A percentile compares a stretch with the other conserved stretches of the same genome.
Evolutionary conservation across 2,797 vertebrate genomes (phyloP).

Genomic region (Rhinichthys osculus): DNA sequence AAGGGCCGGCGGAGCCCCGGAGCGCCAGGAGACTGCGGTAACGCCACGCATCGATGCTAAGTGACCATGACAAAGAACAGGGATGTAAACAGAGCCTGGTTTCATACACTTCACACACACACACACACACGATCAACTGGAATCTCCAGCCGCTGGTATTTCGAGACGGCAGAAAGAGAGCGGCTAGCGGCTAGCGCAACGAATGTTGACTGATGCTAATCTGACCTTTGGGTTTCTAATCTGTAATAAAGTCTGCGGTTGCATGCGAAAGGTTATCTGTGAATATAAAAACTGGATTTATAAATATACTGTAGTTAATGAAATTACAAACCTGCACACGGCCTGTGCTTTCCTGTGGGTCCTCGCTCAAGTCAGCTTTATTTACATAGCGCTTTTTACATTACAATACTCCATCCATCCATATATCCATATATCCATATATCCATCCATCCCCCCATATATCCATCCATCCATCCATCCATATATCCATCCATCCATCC

Average conservation of each 20-base stretch:
- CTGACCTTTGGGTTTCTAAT: constrained; percentile 66
- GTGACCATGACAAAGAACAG: not conserved
- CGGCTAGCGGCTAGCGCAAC: constrained; percentile 39
- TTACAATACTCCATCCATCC: too few relatives aligned
- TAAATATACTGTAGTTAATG: constrained; percentile 62
- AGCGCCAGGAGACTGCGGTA: not conserved
- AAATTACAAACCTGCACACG: constrained; percentile 52
- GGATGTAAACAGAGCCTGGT: constrained; percentile 9
- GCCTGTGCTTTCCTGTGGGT: constrained; percentile 47
- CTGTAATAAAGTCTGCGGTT: constrained; percentile 60
- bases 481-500: too few relatives aligned
- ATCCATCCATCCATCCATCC: too few relatives aligned
- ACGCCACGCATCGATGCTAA: not conserved
- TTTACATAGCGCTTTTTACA: too few relatives aligned
- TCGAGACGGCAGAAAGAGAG: not conserved
- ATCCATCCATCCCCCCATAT: too few relatives aligned
- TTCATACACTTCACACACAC: not conserved
- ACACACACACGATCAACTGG: not conserved
- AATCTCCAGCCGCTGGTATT: not conserved
- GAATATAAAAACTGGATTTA: constrained; percentile 57
- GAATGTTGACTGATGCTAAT: constrained; percentile 66
- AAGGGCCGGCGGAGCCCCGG: not conserved
- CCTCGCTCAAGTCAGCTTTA: too few relatives aligned
- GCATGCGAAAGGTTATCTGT: constrained; percentile 64
- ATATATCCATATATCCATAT: too few relatives aligned